Conservation (phyloP, 2,888 invertebrate genomes). For the Lepeophtheirus nordmannii region DNA sequence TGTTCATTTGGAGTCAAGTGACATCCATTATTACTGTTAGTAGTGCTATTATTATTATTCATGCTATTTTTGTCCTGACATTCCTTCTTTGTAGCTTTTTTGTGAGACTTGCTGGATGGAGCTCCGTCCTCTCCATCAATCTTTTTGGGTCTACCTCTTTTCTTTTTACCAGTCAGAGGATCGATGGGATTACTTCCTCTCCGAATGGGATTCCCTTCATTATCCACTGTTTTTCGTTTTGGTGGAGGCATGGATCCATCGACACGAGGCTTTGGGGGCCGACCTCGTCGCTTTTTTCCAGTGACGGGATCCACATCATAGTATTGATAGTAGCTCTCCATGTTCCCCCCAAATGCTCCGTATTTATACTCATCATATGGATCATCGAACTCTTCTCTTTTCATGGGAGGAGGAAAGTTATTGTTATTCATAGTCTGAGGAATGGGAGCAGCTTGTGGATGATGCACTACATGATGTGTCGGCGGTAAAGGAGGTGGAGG, state of each 20-base stretch:
- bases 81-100: neutral
- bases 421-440: neutral
- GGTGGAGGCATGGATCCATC: slow-evolving; percentile 36
- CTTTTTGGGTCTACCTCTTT: slow-evolving; percentile 49
- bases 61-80: neutral
- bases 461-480: neutral
- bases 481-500: no score
- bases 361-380: slow-evolving; percentile 19
- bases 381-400: neutral
- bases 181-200: slow-evolving; percentile 24
- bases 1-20: neutral
- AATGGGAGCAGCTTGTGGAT: neutral
- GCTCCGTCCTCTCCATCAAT: slow-evolving; percentile 25
- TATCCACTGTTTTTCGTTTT: slow-evolving; percentile 33
- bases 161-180: slow-evolving; percentile 52
- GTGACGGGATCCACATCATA: slow-evolving; percentile 18
- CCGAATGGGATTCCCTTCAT: slow-evolving; percentile 16
- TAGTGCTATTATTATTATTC: neutral
- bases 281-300: slow-evolving; percentile 30
- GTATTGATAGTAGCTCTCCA: neutral
- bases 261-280: slow-evolving; percentile 64
- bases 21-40: neutral
- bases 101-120: slow-evolving; percentile 4
- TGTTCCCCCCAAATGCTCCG: slow-evolving; percentile 26
- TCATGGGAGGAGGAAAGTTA: neutral